Evolutionary conservation across 2,113 vertebrate species (phyloP).

Genomic region (Vulpes vulpes): DNA sequence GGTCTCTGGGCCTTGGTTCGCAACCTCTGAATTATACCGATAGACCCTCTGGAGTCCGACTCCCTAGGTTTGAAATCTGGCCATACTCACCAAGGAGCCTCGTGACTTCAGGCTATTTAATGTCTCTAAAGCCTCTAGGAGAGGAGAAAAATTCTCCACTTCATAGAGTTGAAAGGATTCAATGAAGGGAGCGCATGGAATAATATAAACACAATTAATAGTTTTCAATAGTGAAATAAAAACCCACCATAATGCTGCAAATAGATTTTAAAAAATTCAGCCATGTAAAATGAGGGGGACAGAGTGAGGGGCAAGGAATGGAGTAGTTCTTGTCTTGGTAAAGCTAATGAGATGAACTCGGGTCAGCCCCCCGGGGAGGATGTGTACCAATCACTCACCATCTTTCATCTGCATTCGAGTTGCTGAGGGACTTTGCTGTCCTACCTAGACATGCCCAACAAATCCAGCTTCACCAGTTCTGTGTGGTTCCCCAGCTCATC

Average conservation of each 20-base stretch:
- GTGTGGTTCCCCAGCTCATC: not conserved
- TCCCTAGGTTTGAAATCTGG: not conserved
- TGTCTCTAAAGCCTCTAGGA: not conserved
- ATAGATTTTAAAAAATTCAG: not conserved
- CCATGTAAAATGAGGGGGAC: not conserved
- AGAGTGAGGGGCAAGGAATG: not conserved
- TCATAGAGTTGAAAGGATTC: not conserved
- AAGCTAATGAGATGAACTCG: not conserved
- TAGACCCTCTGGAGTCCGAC: no score
- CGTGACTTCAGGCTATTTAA: accelerated
- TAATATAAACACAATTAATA: not conserved
- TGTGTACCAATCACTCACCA: accelerated
- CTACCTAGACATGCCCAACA: not conserved
- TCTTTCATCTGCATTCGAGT: not conserved
- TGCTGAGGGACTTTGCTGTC: not conserved
- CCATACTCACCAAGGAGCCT: not conserved
- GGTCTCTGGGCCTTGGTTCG: not conserved
- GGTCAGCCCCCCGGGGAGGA: no score
- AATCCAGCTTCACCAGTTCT: not conserved
- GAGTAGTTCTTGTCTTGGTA: accelerated
- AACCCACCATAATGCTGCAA: not conserved
- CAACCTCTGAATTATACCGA: not conserved
- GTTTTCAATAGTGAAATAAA: not conserved
- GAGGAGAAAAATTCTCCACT: not conserved
- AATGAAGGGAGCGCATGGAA: not conserved